A percentile compares a stretch with the other conserved stretches of the same genome.
Evolutionary conservation across 2,797 vertebrate genomes (phyloP).

Genomic region (Xenentodon cancila): DNA sequence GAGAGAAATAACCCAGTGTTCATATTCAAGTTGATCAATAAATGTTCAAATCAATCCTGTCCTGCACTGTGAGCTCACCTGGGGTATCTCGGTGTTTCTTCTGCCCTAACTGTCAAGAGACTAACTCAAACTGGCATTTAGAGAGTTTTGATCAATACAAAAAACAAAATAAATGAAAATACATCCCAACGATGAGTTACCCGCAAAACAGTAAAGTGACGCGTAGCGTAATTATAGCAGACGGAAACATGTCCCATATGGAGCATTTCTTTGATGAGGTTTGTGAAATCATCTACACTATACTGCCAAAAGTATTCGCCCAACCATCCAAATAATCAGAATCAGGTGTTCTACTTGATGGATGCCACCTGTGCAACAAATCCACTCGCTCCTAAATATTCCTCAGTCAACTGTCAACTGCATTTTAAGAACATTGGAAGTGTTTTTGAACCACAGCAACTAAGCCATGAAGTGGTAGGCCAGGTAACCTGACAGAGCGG

Average conservation of each 20-base stretch:
- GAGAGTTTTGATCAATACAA: slow-evolving; percentile 42
- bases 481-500: too few relatives aligned
- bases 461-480: too few relatives aligned
- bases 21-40: slow-evolving; percentile 26
- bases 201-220: slow-evolving; percentile 54
- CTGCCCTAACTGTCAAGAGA: slow-evolving; percentile 19
- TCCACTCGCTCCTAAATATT: too few relatives aligned
- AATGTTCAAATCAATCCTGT: slow-evolving; percentile 43
- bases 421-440: too few relatives aligned
- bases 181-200: too few relatives aligned
- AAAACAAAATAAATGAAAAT: background rate
- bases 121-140: slow-evolving; percentile 5
- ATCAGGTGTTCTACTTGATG: too few relatives aligned
- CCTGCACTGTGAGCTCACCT: slow-evolving; percentile 10
- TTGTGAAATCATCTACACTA: background rate
- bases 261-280: slow-evolving; percentile 13
- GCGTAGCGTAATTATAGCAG: slow-evolving; percentile 20
- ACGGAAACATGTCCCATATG: background rate
- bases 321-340: too few relatives aligned
- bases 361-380: too few relatives aligned
- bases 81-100: slow-evolving; percentile 18
- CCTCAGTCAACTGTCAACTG: too few relatives aligned
- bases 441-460: too few relatives aligned
- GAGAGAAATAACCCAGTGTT: slow-evolving; percentile 6
- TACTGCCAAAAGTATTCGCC: too few relatives aligned